Conservation (phyloP, 1,140 invertebrate species). For the Globodera rostochiensis region DNA sequence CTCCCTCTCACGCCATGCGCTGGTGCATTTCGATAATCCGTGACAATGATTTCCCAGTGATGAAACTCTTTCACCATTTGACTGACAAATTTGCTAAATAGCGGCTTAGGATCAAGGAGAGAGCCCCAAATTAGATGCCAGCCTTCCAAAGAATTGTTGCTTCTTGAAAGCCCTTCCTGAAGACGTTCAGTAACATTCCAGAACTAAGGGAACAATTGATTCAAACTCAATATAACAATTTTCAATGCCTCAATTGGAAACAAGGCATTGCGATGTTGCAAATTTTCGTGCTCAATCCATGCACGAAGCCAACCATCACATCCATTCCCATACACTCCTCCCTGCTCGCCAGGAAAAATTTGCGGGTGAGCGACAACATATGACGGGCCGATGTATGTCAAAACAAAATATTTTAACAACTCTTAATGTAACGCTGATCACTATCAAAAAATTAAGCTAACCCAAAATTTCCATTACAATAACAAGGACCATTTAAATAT, state of each 20-base stretch:
- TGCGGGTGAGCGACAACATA: slow-evolving; percentile 8
- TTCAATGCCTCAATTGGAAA: slow-evolving; percentile 15
- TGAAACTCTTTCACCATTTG: slow-evolving; percentile 10
- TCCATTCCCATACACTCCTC: not conserved
- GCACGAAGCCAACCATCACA: slow-evolving; percentile 4
- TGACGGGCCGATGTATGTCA: slow-evolving; percentile 11
- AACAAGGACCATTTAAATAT: too few species aligned
- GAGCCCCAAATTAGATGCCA: slow-evolving; percentile 14
- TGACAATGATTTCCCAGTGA: slow-evolving; percentile 1
- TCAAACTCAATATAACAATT: not conserved
- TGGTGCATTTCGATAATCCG: not conserved
- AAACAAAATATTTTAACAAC: slow-evolving; percentile 2
- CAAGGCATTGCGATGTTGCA: not conserved
- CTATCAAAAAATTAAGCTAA: too few species aligned
- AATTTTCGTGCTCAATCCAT: slow-evolving; percentile 21
- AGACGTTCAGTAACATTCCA: slow-evolving; percentile 18
- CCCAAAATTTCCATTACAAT: too few species aligned
- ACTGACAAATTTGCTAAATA: slow-evolving; percentile 9
- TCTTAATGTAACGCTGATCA: not conserved
- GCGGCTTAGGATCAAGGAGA: not conserved
- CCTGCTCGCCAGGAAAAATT: not conserved
- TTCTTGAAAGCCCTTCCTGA: not conserved
- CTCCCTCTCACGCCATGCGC: slow-evolving; percentile 13
- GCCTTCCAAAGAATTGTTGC: not conserved
- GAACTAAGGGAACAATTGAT: not conserved